Evolutionary conservation across 2,888 invertebrate genomes (phyloP).

Genomic region (Conchocele bisecta): DNA sequence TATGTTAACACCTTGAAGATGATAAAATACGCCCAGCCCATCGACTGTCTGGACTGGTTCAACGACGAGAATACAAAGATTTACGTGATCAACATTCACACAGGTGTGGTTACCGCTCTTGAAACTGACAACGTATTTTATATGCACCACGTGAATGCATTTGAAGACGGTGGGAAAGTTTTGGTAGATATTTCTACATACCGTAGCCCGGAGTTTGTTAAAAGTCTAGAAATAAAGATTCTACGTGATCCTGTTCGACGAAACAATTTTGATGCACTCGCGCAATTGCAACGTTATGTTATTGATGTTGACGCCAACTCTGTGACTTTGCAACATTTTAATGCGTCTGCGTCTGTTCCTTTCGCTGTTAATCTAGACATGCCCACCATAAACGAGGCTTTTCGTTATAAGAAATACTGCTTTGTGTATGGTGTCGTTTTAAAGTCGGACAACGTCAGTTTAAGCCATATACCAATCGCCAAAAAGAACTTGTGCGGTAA

Average conservation of each 20-base stretch:
- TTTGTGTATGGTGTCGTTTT: conserved; percentile 75
- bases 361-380: conserved; percentile 71
- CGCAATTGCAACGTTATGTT: conserved; percentile 67
- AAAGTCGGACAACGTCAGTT: conserved; percentile 67
- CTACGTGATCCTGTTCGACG: conserved; percentile 63
- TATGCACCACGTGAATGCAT: conserved; percentile 80
- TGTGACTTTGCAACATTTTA: conserved; percentile 43
- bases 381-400: conserved; percentile 77
- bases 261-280: conserved; percentile 67
- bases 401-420: conserved; percentile 71
- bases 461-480: conserved; percentile 71
- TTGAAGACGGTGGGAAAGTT: conserved; percentile 64
- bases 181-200: conserved; percentile 75
- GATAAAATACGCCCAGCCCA: conserved; percentile 68
- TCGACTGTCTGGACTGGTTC: conserved; percentile 75
- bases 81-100: conserved; percentile 69
- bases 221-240: conserved; percentile 63
- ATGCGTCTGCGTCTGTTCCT: conserved; percentile 40
- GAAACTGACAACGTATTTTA: conserved; percentile 68
- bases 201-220: conserved; percentile 70
- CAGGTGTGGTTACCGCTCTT: conserved; percentile 61
- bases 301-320: conserved; percentile 60
- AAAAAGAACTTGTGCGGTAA: conserved; percentile 76
- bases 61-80: conserved; percentile 62
- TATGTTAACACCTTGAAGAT: conserved; percentile 73